Percentiles rank a stretch among this genome's conserved stretches.
phyloP scores from a whole-genome alignment of 2,797 vertebrate genomes.

The Pelobates cultripes region DNA sequence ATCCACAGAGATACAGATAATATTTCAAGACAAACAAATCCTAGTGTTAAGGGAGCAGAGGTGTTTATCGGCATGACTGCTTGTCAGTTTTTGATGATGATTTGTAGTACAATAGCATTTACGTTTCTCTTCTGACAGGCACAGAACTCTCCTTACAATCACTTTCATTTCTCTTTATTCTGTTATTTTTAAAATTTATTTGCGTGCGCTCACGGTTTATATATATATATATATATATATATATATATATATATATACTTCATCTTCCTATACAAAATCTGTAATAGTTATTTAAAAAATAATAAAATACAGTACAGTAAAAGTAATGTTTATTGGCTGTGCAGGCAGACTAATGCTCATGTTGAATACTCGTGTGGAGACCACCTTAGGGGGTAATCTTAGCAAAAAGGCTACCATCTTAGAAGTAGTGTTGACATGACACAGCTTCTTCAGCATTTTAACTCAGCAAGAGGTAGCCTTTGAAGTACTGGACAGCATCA shows the following conservation, averaged over 20 bases:
- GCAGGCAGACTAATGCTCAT: slow-evolving; percentile 21
- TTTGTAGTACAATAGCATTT: not conserved
- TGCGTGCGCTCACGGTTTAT: too few relatives aligned
- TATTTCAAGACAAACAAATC: not conserved
- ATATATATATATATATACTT: too few relatives aligned
- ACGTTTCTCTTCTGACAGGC: not conserved
- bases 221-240: too few relatives aligned
- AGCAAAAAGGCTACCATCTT: slow-evolving; percentile 26
- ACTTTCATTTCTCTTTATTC: too few relatives aligned
- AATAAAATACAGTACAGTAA: too few relatives aligned
- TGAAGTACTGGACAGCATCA: slow-evolving; percentile 20
- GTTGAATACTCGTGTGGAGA: slow-evolving; percentile 31
- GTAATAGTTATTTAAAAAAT: too few relatives aligned
- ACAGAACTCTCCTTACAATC: not conserved
- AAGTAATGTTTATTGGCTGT: not conserved
- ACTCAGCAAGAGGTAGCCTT: slow-evolving; percentile 35
- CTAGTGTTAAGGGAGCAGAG: not conserved
- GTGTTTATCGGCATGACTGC: not conserved
- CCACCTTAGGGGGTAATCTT: slow-evolving; percentile 40
- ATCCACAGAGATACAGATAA: not conserved
- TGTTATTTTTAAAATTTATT: too few relatives aligned
- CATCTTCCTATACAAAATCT: too few relatives aligned
- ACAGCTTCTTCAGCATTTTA: slow-evolving; percentile 35
- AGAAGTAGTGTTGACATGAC: slow-evolving; percentile 37
- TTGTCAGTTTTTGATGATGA: not conserved